A percentile compares a stretch with the other conserved stretches of the same genome.
These are phyloP conservation scores for Discoglossus pictus DNA, from an alignment of 2,797 vertebrate genomes.

Conservation along the genomic window DNA sequence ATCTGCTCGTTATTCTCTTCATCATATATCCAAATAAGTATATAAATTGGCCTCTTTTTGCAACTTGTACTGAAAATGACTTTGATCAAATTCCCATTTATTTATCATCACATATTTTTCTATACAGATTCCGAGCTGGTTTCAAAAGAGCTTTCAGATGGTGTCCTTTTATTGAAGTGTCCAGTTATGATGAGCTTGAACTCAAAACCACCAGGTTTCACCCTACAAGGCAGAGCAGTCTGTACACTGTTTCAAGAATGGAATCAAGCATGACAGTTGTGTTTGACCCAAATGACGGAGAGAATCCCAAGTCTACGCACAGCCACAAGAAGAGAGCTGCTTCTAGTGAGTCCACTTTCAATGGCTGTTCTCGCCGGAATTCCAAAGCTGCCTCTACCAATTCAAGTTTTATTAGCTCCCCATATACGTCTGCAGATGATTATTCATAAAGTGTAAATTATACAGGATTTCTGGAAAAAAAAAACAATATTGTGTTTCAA, in stretches of 20 bases:
- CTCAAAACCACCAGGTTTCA: slow-evolving; percentile 79
- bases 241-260: slow-evolving; percentile 85
- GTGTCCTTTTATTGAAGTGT: slow-evolving; percentile 87
- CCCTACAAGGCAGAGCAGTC: slow-evolving; percentile 82
- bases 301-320: slow-evolving; percentile 54
- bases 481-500: neutral
- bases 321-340: slow-evolving; percentile 70
- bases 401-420: slow-evolving; percentile 68
- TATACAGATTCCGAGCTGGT: slow-evolving; percentile 84
- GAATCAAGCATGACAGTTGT: slow-evolving; percentile 79
- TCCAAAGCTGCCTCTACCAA: slow-evolving; percentile 62
- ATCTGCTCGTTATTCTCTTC: too few relatives aligned
- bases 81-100: too few relatives aligned
- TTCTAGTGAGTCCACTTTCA: slow-evolving; percentile 63
- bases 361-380: slow-evolving; percentile 60
- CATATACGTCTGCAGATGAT: slow-evolving; percentile 62
- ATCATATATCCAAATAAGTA: too few relatives aligned
- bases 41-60: too few relatives aligned
- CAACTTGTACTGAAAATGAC: too few relatives aligned
- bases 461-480: neutral
- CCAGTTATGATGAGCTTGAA: slow-evolving; percentile 86
- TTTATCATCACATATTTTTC: too few relatives aligned
- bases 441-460: slow-evolving; percentile 63
- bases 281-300: slow-evolving; percentile 71
- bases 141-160: slow-evolving; percentile 90